Evolutionary conservation across 1,140 invertebrate species (phyloP), one percentile per base, ranked within the genome.

Genomic region (Aethina tumida): DNA sequence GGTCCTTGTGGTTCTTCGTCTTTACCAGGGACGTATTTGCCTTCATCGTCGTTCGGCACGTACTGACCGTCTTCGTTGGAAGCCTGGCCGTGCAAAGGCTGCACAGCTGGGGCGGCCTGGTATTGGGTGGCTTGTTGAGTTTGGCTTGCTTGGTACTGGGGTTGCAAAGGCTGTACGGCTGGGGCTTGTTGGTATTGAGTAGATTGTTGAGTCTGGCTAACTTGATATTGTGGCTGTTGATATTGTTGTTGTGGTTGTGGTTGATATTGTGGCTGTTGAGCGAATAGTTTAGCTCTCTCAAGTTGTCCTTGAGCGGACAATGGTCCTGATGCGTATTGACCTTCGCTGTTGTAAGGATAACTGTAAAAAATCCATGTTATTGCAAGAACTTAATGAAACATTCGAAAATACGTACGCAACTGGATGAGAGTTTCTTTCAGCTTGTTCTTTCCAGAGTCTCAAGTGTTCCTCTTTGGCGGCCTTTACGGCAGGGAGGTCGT

Each of bases 391-490:
- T 9, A n/a, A 30, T 12, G 4, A 6, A 4, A 14, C 14, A 7
- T 30, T 34, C 15, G n/a, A 13, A 24, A 50, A n/a, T n/a, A n/a
- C 56, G 49, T 47, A 57, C 55, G 42, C 24, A 24, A 55, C 41
- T 12, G 58, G 52, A 17, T 46, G 45, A 5, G 44, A 53, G 40
- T 62, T 62, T 19, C 71, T 65, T 38, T 65, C 69, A 21, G 74
- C 74, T 25, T 74, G 65, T 49, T 74, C 72, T 7, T 70, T 60
- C 75, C 74, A 78, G 8, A 71, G 65, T 43, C 65, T 67, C 50
- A 73, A 68, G 55, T 75, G 73, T 30, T 71, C 73, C 32, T 75
- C 66, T 44, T 74, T 71, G 34, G 73, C 75, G 30, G 65, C 66
- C 31, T 67, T 61, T 3, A 78, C 74, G 20, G 69, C 74, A 2